These are phyloP conservation scores for Podarcis muralis DNA, from an alignment of 2,113 vertebrate species.

Conservation along the genomic window DNA sequence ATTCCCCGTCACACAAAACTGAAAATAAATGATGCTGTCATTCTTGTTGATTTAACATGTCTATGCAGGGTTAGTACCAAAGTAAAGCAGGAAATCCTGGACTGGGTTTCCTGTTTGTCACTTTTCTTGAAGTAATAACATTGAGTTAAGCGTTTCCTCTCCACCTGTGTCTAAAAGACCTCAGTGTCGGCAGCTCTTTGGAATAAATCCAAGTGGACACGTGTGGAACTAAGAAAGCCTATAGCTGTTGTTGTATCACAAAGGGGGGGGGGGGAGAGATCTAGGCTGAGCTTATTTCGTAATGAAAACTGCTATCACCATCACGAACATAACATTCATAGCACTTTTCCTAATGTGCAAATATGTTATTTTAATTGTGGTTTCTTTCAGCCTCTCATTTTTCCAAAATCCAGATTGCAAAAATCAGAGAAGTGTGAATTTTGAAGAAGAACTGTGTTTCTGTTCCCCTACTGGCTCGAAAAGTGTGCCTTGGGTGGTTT, in stretches of 20 bases:
- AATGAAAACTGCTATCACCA: neutral
- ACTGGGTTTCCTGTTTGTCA: constrained; percentile 52
- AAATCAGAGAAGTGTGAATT: too few relatives aligned
- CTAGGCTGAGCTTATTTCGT: neutral
- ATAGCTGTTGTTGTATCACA: neutral
- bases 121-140: constrained; percentile 32
- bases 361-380: neutral
- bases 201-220: constrained; percentile 36
- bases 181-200: constrained; percentile 13
- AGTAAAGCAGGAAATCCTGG: constrained; percentile 11
- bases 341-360: neutral
- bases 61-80: constrained; percentile 25
- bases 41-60: constrained; percentile 1
- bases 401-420: too few relatives aligned
- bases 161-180: constrained; percentile 43
- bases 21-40: neutral
- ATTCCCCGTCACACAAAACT: neutral
- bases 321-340: too few relatives aligned
- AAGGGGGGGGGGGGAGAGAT: too few relatives aligned
- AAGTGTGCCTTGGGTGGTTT: too few relatives aligned
- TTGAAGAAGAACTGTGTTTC: too few relatives aligned
- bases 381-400: too few relatives aligned
- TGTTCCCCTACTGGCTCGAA: too few relatives aligned
- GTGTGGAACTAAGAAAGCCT: neutral
- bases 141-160: constrained; percentile 46